Evolutionary conservation across 64 coral and sea anemone genomes (phyloP).

Genomic region (Stichodactyla mertensii): DNA sequence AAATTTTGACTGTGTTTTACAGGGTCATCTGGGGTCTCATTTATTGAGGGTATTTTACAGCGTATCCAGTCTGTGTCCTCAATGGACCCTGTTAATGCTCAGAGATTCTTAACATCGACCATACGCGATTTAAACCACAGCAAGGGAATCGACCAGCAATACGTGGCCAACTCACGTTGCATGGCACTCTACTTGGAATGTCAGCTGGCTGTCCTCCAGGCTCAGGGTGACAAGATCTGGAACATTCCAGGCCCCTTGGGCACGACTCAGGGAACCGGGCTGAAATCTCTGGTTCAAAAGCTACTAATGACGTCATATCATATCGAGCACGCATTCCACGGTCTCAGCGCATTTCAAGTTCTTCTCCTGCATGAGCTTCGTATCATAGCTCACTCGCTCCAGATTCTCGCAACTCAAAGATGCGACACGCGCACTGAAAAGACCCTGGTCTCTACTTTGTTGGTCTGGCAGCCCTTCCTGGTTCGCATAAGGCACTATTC

Average conservation of each 20-base stretch:
- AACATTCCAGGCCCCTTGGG: slow-evolving; percentile 63
- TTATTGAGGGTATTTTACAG: slow-evolving; percentile 45
- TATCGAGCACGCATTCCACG: slow-evolving; percentile 74
- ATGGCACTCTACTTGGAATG: slow-evolving; percentile 70
- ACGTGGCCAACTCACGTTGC: slow-evolving; percentile 58
- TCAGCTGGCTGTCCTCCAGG: slow-evolving; percentile 61
- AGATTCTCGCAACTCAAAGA: slow-evolving; percentile 68
- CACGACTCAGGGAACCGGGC: slow-evolving; percentile 54
- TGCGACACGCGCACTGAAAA: slow-evolving; percentile 51
- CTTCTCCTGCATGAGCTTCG: slow-evolving; percentile 65
- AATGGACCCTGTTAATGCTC: slow-evolving; percentile 38
- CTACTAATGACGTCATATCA: slow-evolving; percentile 76
- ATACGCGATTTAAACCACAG: slow-evolving; percentile 72
- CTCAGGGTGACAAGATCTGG: slow-evolving; percentile 84
- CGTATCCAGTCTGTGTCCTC: slow-evolving; percentile 45
- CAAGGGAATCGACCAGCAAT: slow-evolving; percentile 48
- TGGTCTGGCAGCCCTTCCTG: slow-evolving; percentile 91
- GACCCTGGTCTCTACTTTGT: slow-evolving; percentile 57
- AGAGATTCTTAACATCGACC: slow-evolving; percentile 35
- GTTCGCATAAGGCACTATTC: slow-evolving; percentile 64
- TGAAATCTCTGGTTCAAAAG: slow-evolving; percentile 60
- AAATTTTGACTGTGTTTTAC: not conserved
- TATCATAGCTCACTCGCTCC: slow-evolving; percentile 75
- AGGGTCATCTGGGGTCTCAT: slow-evolving; percentile 17
- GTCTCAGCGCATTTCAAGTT: slow-evolving; percentile 58